Base-by-base conservation (phyloP, 2,888 invertebrate genomes). In the Deilephila porcellus region DNA sequence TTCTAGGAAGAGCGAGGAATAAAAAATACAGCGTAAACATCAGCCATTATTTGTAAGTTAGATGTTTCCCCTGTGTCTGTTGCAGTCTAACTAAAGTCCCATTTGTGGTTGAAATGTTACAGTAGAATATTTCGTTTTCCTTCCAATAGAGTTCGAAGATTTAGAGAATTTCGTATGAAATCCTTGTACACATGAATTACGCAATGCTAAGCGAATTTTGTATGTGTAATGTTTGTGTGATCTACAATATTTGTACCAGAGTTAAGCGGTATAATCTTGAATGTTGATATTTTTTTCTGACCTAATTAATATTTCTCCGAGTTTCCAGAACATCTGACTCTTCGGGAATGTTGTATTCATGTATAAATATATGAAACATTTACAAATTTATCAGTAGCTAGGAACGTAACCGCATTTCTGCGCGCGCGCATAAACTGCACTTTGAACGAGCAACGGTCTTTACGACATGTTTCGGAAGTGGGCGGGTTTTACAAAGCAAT, bases 381-480 rank as follows among this genome's bases (percentile, higher is more conserved):
- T 45, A 17, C 52, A 67, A 25, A 67, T 52, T 67, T 67, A 67
- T 67, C 25, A 67, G 67, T 17, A 45, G 67, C 45, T 67, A 67
- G 67, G 52, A 67, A 67, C 67, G 67, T 67, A 52, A 67, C 67
- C 67, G 67, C 67, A 67, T 67, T 67, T 25, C 67, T 67, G 67
- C 67, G 67, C 52, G 45, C 45, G 25, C 67, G 67, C 67, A 67
- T 67, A 52, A 67, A 67, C 45, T 67, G 67, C 17, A n/a, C 63
- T 45, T n/a, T 45, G 64, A 34, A 52, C 45, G 56, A 56, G 56
- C n/a, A n/a, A 17, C 56, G 29, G 60, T 60, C 25, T 67, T 67
- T 67, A 67, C 56, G 56, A 56, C 45, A 52, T 52, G 67, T 52
- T 67, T 67, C 20, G 25, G 67, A 52, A 67, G 67, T 67, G 52